These are phyloP conservation scores for Scopus umbretta DNA, from an alignment of 2,113 vertebrate genomes.

Conservation along the genomic window DNA sequence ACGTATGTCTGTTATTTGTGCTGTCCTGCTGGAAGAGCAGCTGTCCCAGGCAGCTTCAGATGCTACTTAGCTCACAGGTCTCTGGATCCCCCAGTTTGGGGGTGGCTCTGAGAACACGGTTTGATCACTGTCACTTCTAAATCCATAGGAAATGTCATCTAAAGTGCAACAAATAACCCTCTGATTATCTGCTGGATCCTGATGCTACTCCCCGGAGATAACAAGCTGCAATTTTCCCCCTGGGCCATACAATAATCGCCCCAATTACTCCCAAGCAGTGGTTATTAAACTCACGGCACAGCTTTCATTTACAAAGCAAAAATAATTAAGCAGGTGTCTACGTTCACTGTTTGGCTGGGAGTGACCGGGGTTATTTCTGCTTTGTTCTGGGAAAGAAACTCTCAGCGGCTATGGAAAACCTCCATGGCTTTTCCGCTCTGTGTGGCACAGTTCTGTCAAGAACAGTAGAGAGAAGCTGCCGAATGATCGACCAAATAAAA, in stretches of 20 bases:
- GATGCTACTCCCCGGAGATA: conserved; percentile 60
- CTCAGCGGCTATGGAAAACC: background rate
- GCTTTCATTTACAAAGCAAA: conserved; percentile 41
- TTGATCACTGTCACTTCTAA: conserved; percentile 11
- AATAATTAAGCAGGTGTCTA: conserved; percentile 62
- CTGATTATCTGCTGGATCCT: conserved; percentile 56
- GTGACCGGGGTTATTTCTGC: background rate
- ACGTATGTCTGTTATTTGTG: rapidly evolving
- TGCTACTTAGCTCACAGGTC: background rate
- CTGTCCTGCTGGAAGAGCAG: background rate
- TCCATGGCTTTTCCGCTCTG: background rate
- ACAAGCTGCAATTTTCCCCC: conserved; percentile 52
- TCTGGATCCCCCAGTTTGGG: background rate
- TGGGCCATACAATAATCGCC: conserved; percentile 52
- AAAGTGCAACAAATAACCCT: conserved; percentile 58
- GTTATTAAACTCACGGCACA: conserved; percentile 52
- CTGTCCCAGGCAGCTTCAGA: background rate
- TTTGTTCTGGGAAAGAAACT: background rate
- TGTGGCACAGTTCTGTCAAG: conserved; percentile 11
- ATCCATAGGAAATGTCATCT: conserved; percentile 28
- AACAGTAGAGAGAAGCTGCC: background rate
- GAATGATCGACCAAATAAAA: background rate
- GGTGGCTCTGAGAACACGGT: background rate
- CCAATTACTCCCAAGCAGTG: conserved; percentile 62
- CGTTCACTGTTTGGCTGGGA: background rate